A percentile compares a stretch with the other conserved stretches of the same genome.
These are phyloP conservation scores for Murina feae DNA, from an alignment of 2,113 vertebrate genomes.

Conservation along the genomic window DNA sequence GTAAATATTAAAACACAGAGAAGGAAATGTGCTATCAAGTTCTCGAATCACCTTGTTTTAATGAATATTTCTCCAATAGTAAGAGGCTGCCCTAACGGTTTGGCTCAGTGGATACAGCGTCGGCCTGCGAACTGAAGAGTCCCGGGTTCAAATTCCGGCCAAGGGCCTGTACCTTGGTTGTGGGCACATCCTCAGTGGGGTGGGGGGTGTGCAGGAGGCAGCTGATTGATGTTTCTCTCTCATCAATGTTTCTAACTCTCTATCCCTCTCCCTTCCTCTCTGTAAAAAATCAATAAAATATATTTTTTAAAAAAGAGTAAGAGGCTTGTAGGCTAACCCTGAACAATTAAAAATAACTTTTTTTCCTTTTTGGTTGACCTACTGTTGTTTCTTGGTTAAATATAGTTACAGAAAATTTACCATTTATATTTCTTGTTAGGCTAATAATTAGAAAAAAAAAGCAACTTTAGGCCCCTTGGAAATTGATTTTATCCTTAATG, in stretches of 20 bases:
- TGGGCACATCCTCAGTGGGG: no score
- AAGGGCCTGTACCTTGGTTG: no score
- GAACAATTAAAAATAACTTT: neutral
- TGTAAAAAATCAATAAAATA: no score
- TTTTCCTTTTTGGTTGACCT: neutral
- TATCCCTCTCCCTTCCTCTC: no score
- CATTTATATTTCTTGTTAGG: neutral
- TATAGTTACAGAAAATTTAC: neutral
- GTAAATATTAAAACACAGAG: neutral
- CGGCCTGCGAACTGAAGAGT: no score
- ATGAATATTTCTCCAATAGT: neutral
- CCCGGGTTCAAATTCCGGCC: no score
- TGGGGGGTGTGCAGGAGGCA: no score
- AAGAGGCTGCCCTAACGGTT: no score
- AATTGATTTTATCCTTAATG: neutral
- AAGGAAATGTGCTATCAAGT: neutral
- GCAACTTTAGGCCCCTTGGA: neutral
- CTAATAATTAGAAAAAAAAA: neutral
- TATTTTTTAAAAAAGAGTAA: no score
- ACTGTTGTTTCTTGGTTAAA: neutral
- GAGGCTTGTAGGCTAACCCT: neutral
- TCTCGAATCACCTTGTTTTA: neutral
- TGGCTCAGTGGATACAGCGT: no score
- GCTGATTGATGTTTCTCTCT: no score
- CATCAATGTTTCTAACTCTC: no score